Percentiles rank a stretch among this genome's conserved stretches.
These are phyloP conservation scores for Eospalax fontanierii DNA, from an alignment of 2,797 vertebrate genomes.

Conservation along the genomic window DNA sequence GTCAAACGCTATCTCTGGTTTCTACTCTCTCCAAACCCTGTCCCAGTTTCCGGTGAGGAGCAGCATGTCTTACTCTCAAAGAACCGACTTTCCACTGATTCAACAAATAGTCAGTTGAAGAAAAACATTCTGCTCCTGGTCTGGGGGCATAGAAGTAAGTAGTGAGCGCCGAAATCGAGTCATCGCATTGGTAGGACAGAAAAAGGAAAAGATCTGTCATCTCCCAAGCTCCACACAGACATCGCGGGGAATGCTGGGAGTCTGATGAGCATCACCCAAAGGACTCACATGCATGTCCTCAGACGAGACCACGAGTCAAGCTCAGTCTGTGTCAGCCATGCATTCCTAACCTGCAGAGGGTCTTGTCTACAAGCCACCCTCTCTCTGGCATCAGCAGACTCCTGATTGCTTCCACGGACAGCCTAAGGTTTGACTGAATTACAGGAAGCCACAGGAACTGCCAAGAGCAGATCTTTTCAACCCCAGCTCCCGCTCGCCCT, in stretches of 20 bases:
- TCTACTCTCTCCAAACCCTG: too few species aligned
- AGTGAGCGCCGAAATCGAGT: background rate
- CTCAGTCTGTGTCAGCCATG: background rate
- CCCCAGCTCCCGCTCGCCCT: background rate
- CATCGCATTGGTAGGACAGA: background rate
- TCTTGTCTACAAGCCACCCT: background rate
- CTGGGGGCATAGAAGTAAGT: background rate
- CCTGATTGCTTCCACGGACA: background rate
- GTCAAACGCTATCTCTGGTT: background rate
- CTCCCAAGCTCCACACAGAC: background rate
- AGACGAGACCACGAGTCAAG: background rate
- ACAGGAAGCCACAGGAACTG: background rate
- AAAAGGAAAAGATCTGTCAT: background rate
- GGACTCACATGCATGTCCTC: background rate
- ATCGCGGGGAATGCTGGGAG: accelerated
- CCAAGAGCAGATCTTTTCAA: background rate
- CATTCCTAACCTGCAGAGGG: background rate
- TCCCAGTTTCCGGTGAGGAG: background rate
- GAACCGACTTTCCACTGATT: background rate
- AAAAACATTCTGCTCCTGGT: background rate
- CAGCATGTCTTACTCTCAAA: background rate
- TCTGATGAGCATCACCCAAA: background rate
- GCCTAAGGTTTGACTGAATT: background rate
- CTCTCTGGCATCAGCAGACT: background rate
- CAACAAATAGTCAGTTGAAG: background rate